Base-by-base conservation (phyloP, 1,140 invertebrate genomes). In the Agrilus planipennis region DNA sequence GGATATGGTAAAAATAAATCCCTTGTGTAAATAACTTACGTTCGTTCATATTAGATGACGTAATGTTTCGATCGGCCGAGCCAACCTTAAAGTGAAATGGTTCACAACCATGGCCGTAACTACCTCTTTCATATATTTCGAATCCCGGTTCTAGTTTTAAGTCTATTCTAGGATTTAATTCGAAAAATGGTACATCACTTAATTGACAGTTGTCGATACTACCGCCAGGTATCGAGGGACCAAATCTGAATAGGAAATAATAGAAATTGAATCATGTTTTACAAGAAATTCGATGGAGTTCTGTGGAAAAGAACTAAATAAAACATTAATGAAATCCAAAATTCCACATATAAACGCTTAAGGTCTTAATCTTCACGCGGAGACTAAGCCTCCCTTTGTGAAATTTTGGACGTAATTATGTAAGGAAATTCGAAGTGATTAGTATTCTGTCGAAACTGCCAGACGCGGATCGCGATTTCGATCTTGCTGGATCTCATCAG, bases 91-190 rank as follows among this genome's bases (percentile, higher is more conserved):
- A 57, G 31, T 61, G 69, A 50, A 73, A 68, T 1, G 79, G 72
- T 57, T 85, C 81, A 45, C 83, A 85, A 1, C 82, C 83, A 34
- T 80, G 71, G 0, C 81, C 81, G 47, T 79, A 85, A 55, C 81
- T 85, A 0, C 79, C 81, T 29, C 82, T 62, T 36, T 84, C 76
- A 42, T 84, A 87, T 15, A 86, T 64, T 55, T 85, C 81, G 25
- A 80, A 81, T 0, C 73, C 69, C 0, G 63, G 56, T 55, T 79
- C 76, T 9, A 71, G 62, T 0, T 70, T 61, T 0, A 80, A 62
- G 39, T 77, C 73, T 0, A 58, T 53, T 3, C 60, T 54, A 6
- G 73, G 70, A 38, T 76, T 68, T 37, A 82, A 71, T 38, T 84
- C 72, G 0, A 70, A 66, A 4, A 70, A 73, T 0, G 81, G 76